Evolutionary conservation across 2,797 vertebrate genomes (phyloP).

Genomic region (Xenops minutus): DNA sequence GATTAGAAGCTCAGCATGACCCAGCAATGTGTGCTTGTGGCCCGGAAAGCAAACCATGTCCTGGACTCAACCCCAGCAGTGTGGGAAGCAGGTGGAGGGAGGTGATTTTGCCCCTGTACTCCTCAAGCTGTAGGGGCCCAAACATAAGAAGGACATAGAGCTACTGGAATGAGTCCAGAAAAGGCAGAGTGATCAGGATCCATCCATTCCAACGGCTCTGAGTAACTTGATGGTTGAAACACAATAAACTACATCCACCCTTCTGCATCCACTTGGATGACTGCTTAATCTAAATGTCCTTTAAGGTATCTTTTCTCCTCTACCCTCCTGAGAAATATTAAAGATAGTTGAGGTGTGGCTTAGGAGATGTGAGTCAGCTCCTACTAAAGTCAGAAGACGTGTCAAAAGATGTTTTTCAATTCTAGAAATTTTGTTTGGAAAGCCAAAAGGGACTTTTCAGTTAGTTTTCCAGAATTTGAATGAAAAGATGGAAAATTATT

Average conservation of each 20-base stretch:
- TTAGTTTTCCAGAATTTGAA: background rate
- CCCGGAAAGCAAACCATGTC: fast-evolving
- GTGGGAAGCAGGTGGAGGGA: fast-evolving
- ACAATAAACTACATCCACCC: background rate
- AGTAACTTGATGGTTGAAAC: background rate
- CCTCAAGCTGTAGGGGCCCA: no score
- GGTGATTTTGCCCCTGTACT: background rate
- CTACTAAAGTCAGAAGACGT: background rate
- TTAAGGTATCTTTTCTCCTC: background rate
- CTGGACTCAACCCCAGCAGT: background rate
- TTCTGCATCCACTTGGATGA: fast-evolving
- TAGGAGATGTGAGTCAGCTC: background rate
- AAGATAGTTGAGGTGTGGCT: background rate
- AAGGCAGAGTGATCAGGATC: background rate
- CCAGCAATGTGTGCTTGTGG: background rate
- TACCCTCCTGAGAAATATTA: background rate
- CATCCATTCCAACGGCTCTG: no score
- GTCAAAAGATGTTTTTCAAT: background rate
- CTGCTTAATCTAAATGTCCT: background rate
- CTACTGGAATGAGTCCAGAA: background rate
- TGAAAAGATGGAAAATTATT: background rate
- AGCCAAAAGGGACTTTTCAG: background rate
- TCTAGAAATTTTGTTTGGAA: background rate
- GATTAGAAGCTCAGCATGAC: background rate
- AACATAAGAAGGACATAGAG: background rate